These are phyloP conservation scores for Cyprinodon variegatus DNA, from an alignment of 2,113 vertebrate genomes.

Conservation along the genomic window DNA sequence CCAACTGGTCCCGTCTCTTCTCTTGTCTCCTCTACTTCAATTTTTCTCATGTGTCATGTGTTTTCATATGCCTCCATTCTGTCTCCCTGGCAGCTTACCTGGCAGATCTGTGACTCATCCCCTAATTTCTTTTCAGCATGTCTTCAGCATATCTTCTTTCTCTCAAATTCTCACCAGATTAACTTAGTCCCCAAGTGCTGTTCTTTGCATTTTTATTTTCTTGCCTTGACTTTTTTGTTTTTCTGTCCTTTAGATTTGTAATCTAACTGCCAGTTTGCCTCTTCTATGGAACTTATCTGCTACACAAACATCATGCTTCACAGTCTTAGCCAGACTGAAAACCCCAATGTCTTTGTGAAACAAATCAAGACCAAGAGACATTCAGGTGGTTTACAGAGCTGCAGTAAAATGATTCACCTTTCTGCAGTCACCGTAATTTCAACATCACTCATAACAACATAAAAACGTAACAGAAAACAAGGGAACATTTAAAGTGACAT, in stretches of 20 bases:
- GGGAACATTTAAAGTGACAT: neutral
- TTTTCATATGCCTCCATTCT: neutral
- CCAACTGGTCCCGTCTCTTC: neutral
- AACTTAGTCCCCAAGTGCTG: neutral
- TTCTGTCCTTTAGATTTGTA: neutral
- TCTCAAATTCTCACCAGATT: neutral
- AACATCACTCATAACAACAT: neutral
- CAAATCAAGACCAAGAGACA: neutral
- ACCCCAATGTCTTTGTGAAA: neutral
- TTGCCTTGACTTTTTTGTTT: neutral
- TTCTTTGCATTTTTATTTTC: neutral
- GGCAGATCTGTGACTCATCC: slow-evolving; percentile 10
- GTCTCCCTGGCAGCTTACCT: slow-evolving; percentile 6
- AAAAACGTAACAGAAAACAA: neutral
- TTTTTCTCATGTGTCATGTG: neutral
- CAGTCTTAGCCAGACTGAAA: neutral
- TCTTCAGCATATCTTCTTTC: neutral
- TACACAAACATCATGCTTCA: neutral
- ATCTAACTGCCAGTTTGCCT: neutral
- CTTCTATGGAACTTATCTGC: neutral
- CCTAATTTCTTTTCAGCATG: slow-evolving; percentile 5
- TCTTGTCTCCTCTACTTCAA: neutral
- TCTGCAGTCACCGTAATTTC: neutral
- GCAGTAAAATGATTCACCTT: neutral
- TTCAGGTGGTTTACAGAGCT: neutral